Evolutionary conservation across 1,140 invertebrate genomes (phyloP).

Genomic region (Orchestia grillus): DNA sequence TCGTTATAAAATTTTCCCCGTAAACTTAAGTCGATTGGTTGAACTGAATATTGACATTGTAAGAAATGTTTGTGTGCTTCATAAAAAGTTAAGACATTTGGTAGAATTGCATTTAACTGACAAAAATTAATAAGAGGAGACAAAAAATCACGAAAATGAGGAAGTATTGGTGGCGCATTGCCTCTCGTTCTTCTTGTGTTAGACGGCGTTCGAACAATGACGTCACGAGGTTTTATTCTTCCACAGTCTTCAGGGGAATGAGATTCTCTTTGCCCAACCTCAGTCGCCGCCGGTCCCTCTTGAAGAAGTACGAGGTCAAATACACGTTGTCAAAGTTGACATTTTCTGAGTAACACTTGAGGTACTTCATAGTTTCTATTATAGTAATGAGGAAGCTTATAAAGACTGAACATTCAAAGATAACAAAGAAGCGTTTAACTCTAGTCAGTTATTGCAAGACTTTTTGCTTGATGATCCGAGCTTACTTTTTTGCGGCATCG

Average conservation of each 20-base stretch:
- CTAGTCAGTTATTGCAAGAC: neutral
- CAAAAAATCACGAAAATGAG: neutral
- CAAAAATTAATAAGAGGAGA: neutral
- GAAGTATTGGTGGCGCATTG: conserved; percentile 27
- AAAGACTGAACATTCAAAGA: conserved; percentile 33
- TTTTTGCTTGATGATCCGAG: neutral
- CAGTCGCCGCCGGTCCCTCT: conserved; percentile 1
- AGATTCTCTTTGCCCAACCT: conserved; percentile 19
- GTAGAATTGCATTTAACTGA: neutral
- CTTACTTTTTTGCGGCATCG: neutral
- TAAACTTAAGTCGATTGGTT: conserved; percentile 26
- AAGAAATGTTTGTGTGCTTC: conserved; percentile 33
- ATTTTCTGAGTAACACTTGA: conserved; percentile 29
- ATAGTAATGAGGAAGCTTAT: conserved; percentile 48
- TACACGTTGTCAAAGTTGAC: conserved; percentile 55
- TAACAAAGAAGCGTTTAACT: neutral
- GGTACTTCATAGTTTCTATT: neutral
- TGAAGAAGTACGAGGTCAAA: conserved; percentile 35
- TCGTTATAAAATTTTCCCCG: conserved; percentile 17
- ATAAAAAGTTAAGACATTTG: conserved; percentile 34
- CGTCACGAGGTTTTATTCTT: conserved; percentile 29
- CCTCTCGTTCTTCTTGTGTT: conserved; percentile 29
- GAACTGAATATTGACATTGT: conserved; percentile 22
- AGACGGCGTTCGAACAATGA: neutral
- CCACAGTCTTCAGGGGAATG: conserved; percentile 50